Conservation (phyloP, 1,140 invertebrate genomes). For the Melanaphis sacchari region DNA sequence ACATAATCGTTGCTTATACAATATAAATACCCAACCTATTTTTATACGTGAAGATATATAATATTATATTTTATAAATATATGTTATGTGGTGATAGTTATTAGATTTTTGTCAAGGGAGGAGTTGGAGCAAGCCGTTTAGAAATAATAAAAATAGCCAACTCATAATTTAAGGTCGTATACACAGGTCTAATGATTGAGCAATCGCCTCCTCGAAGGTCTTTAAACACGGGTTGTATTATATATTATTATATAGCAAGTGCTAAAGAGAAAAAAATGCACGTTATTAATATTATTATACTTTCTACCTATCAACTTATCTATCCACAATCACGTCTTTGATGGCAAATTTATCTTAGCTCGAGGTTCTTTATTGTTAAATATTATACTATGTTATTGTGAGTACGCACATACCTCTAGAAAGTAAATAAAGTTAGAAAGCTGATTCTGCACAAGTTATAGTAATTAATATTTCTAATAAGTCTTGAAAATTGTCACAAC, state of each 20-base stretch:
- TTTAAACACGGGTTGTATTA: neutral
- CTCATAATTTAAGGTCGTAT: conserved; percentile 9
- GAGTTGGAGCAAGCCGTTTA: neutral
- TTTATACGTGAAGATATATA: no score
- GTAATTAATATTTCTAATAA: neutral
- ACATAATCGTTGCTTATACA: neutral
- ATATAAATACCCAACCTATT: neutral
- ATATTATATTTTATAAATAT: neutral
- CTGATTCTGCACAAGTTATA: neutral
- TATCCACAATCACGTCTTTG: neutral
- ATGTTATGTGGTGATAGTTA: neutral
- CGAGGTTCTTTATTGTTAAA: neutral
- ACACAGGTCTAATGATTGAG: neutral
- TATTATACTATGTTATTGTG: neutral
- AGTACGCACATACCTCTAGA: neutral
- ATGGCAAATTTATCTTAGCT: neutral
- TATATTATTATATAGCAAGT: neutral
- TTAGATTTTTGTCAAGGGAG: neutral
- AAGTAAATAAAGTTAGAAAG: neutral
- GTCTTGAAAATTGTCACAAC: neutral
- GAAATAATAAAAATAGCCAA: conserved; percentile 1
- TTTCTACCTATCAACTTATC: conserved; percentile 3
- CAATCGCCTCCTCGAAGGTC: neutral
- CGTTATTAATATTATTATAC: neutral
- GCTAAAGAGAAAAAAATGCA: neutral